Conservation (phyloP, 2,113 vertebrate genomes). For the Argyrosomus japonicus region DNA sequence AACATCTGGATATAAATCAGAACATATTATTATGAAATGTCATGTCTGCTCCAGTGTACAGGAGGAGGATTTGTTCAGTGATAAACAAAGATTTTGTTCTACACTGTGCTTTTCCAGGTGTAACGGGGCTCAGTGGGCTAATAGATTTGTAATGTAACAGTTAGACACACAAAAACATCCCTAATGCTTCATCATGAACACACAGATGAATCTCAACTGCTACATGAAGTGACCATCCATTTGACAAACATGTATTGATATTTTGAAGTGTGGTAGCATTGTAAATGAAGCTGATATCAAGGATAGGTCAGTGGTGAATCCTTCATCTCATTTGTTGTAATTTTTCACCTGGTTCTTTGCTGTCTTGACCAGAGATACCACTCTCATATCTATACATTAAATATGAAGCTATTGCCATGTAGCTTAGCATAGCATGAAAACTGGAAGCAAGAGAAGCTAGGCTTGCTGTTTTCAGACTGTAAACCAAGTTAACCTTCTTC, state of each 20-base stretch:
- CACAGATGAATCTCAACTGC: background rate
- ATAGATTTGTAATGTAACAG: background rate
- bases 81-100: slow-evolving; percentile 1
- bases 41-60: slow-evolving; percentile 19
- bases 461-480: background rate
- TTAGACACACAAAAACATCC: background rate
- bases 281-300: background rate
- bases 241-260: background rate
- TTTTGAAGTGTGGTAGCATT: background rate
- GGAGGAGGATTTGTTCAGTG: background rate
- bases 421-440: background rate
- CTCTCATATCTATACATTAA: background rate
- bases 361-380: background rate
- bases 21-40: slow-evolving; percentile 37
- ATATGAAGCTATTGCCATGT: background rate
- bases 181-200: background rate
- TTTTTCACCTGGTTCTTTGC: background rate
- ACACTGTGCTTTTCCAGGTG: background rate
- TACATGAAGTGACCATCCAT: background rate
- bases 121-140: background rate
- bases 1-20: slow-evolving; percentile 32
- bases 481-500: background rate
- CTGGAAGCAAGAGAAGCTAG: background rate
- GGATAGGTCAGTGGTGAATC: background rate
- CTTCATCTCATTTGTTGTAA: too few species aligned